Evolutionary conservation across 2,888 invertebrate genomes (phyloP).

Genomic region (Zygogramma bicolorata): DNA sequence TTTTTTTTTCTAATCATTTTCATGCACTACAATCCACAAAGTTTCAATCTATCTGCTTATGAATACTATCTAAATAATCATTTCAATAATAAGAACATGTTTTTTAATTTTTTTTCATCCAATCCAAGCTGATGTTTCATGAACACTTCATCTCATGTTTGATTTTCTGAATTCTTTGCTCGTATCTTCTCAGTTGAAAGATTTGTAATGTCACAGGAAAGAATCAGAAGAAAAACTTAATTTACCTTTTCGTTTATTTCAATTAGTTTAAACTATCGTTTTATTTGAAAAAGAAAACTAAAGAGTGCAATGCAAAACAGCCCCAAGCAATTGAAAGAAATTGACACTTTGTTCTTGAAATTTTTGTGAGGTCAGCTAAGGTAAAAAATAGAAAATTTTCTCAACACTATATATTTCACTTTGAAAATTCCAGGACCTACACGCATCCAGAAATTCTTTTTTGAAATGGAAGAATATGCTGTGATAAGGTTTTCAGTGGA

Average conservation of each 20-base stretch:
- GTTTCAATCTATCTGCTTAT: not conserved
- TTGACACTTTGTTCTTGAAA: not conserved
- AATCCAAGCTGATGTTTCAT: too few relatives aligned
- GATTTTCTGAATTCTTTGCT: not conserved
- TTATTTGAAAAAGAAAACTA: not conserved
- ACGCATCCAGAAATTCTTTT: not conserved
- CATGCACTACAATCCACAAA: not conserved
- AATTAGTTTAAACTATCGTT: not conserved
- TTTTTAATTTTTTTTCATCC: not conserved
- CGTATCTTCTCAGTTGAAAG: not conserved
- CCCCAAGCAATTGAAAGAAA: not conserved
- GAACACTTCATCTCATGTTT: not conserved
- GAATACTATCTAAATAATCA: not conserved
- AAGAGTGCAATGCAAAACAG: not conserved
- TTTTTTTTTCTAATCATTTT: not conserved
- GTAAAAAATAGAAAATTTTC: not conserved
- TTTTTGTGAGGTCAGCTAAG: conserved; percentile 5
- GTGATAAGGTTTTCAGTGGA: conserved; percentile 4
- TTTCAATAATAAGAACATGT: not conserved
- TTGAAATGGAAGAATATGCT: conserved; percentile 1
- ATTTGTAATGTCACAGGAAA: not conserved
- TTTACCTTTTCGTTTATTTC: not conserved
- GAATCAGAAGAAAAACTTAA: not conserved
- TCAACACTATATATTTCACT: not conserved
- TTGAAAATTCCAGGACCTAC: not conserved